phyloP scores from a whole-genome alignment of 2,888 invertebrate genomes.

The Carabus problematicus region DNA sequence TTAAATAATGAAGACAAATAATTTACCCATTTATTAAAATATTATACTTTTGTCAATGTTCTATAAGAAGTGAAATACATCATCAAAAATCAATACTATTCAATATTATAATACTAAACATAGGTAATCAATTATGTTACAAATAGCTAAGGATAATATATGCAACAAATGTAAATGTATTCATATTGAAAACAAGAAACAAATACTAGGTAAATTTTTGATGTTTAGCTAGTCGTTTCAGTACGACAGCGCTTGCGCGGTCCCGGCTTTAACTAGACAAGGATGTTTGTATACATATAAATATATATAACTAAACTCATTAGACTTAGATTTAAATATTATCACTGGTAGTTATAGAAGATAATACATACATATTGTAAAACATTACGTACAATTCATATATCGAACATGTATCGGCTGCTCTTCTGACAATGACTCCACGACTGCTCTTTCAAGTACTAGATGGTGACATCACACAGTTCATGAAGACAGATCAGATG shows the following conservation, averaged over 20 bases:
- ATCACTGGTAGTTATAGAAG: neutral
- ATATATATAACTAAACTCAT: slow-evolving; percentile 18
- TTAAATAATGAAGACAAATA: too few species aligned
- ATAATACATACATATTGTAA: neutral
- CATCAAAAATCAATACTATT: too few species aligned
- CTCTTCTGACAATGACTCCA: slow-evolving; percentile 32
- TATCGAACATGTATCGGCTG: slow-evolving; percentile 30
- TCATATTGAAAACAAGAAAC: slow-evolving; percentile 8
- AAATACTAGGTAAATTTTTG: slow-evolving; percentile 27
- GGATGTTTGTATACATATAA: slow-evolving; percentile 31
- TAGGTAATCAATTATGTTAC: slow-evolving; percentile 7
- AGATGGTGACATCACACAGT: slow-evolving; percentile 10
- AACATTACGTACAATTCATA: neutral
- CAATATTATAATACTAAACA: neutral
- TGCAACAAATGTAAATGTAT: neutral
- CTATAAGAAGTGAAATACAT: too few species aligned
- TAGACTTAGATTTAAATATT: slow-evolving; percentile 11
- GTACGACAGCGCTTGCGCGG: slow-evolving; percentile 43
- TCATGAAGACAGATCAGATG: slow-evolving; percentile 14
- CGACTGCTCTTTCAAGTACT: neutral
- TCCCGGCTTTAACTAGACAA: slow-evolving; percentile 44
- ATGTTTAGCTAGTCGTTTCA: slow-evolving; percentile 35
- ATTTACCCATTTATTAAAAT: too few species aligned
- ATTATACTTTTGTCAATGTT: too few species aligned
- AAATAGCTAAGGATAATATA: neutral